A percentile compares a stretch with the other conserved stretches of the same genome.
Conservation (phyloP, 2,797 vertebrate species). For the Characodon lateralis region DNA sequence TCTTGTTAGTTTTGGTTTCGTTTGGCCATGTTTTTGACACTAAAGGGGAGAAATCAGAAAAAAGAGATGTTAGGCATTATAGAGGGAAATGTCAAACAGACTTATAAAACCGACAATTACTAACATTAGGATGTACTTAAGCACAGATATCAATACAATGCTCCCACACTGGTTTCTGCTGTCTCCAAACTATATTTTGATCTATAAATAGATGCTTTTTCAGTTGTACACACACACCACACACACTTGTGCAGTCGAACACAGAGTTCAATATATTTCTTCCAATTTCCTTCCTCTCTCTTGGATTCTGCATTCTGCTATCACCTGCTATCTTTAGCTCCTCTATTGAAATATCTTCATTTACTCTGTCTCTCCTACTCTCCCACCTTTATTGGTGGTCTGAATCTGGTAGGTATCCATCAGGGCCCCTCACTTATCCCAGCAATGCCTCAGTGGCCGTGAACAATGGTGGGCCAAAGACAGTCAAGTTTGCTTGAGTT, state of each 20-base stretch:
- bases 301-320: conserved; percentile 39
- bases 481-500: conserved; percentile 65
- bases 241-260: conserved; percentile 69
- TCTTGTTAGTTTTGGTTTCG: too few species aligned
- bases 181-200: neutral
- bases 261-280: conserved; percentile 40
- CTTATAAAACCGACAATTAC: neutral
- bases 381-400: conserved; percentile 82
- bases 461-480: conserved; percentile 74
- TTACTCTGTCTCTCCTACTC: conserved; percentile 48
- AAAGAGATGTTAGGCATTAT: neutral
- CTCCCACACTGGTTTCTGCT: neutral
- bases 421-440: conserved; percentile 83
- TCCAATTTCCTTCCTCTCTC: conserved; percentile 26
- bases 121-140: neutral
- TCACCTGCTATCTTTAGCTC: conserved; percentile 65
- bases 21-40: neutral
- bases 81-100: neutral
- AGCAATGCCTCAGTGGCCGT: conserved; percentile 72
- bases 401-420: conserved; percentile 76
- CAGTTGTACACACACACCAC: neutral
- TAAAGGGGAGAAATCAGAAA: neutral
- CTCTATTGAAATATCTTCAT: conserved; percentile 60
- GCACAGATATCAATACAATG: neutral
- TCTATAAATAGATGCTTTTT: neutral